Evolutionary conservation across 2,797 vertebrate species (phyloP).

Genomic region (Spinus pinus): DNA sequence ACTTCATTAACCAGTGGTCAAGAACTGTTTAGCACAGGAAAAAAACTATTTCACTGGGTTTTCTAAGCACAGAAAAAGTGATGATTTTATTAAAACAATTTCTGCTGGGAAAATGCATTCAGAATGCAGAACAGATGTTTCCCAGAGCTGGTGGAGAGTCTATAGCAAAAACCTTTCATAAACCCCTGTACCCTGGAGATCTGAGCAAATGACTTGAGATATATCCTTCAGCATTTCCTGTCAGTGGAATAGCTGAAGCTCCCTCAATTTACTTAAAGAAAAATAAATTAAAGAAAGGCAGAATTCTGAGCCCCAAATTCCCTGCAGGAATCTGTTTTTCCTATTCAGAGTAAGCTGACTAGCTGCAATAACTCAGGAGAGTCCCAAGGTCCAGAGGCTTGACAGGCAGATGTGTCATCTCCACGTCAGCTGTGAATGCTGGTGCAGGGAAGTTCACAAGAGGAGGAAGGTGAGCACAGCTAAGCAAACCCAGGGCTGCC

Average conservation of each 20-base stretch:
- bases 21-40: not conserved
- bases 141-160: not conserved
- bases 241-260: slow-evolving; percentile 20
- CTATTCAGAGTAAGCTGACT: slow-evolving; percentile 27
- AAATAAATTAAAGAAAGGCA: slow-evolving; percentile 45
- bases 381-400: not conserved
- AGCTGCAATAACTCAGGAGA: slow-evolving; percentile 37
- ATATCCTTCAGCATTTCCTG: slow-evolving; percentile 56
- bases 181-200: slow-evolving; percentile 1
- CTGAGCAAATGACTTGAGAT: slow-evolving; percentile 38
- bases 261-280: slow-evolving; percentile 36
- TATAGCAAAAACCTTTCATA: slow-evolving; percentile 27
- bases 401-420: slow-evolving; percentile 44
- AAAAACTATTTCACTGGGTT: not conserved
- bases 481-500: not conserved
- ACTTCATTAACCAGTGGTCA: slow-evolving; percentile 12
- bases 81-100: slow-evolving; percentile 59
- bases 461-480: not conserved
- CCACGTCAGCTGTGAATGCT: not conserved
- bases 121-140: slow-evolving; percentile 57
- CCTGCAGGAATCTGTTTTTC: slow-evolving; percentile 35
- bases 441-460: not conserved
- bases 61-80: slow-evolving; percentile 41
- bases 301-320: slow-evolving; percentile 13
- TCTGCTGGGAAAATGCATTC: slow-evolving; percentile 34